These are phyloP conservation scores for Megalops atlanticus DNA, from an alignment of 2,113 vertebrate genomes.

Conservation along the genomic window DNA sequence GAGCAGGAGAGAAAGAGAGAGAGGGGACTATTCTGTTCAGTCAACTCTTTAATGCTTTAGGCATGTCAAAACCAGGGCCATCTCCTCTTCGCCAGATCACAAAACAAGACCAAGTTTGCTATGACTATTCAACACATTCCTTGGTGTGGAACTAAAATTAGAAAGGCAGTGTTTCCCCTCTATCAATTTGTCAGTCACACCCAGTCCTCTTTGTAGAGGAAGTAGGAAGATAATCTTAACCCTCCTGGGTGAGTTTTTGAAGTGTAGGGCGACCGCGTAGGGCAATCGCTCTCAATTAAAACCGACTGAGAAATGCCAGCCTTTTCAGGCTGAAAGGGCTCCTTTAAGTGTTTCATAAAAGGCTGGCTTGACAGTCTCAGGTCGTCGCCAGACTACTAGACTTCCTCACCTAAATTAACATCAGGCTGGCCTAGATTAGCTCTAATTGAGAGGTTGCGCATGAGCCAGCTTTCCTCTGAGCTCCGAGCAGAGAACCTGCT, in stretches of 20 bases:
- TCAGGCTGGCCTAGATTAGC: slow-evolving; percentile 44
- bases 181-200: background rate
- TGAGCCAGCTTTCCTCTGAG: slow-evolving; percentile 35
- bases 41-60: background rate
- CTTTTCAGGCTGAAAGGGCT: background rate
- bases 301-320: background rate
- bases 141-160: background rate
- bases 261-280: background rate
- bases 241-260: background rate
- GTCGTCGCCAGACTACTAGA: slow-evolving; percentile 36
- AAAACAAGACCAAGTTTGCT: background rate
- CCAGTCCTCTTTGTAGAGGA: background rate
- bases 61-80: background rate
- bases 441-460: slow-evolving; percentile 45
- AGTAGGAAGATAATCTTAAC: background rate
- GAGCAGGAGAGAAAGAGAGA: background rate
- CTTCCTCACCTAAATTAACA: slow-evolving; percentile 47
- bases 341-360: slow-evolving; percentile 27
- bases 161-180: background rate
- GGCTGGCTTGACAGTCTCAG: slow-evolving; percentile 42
- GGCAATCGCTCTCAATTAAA: background rate
- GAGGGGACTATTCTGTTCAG: background rate
- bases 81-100: background rate
- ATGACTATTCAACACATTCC: too few relatives aligned
- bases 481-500: background rate